Evolutionary conservation across 1,140 invertebrate species (phyloP).

Genomic region (Centruroides vittatus): DNA sequence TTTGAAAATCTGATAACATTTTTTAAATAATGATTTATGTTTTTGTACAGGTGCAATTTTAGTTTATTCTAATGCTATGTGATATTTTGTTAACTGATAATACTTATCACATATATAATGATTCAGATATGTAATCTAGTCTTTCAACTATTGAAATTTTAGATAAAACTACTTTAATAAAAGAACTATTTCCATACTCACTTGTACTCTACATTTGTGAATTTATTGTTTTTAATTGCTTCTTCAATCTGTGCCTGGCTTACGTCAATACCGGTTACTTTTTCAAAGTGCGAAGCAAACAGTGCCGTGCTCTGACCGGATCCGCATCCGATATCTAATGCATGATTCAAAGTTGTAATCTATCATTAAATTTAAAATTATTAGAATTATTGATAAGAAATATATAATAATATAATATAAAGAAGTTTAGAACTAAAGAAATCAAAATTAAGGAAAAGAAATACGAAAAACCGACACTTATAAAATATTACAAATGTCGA

Average conservation of each 20-base stretch:
- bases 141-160: no score
- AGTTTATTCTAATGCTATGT: no score
- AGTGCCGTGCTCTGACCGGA: slow-evolving; percentile 34
- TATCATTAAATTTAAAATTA: not conserved
- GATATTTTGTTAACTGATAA: no score
- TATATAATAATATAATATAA: not conserved
- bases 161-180: no score
- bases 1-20: no score
- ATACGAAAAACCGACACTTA: not conserved
- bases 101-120: no score
- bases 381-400: not conserved
- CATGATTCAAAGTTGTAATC: not conserved
- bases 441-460: not conserved
- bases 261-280: slow-evolving; percentile 30
- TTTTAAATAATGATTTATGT: no score
- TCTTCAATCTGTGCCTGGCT: slow-evolving; percentile 27
- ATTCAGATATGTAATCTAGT: no score
- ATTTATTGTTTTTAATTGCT: slow-evolving; percentile 18
- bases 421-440: not conserved
- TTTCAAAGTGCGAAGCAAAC: slow-evolving; percentile 28
- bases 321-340: slow-evolving; percentile 35
- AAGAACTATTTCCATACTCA: not conserved
- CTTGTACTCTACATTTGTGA: slow-evolving; percentile 7
- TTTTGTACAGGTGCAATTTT: no score
- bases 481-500: not conserved